Percentiles rank a stretch among this genome's conserved stretches.
Evolutionary conservation across 30 jellyfish, hydroid and myxozoan genomes (phyloP).

Genomic region (Chironex yamaguchii): DNA sequence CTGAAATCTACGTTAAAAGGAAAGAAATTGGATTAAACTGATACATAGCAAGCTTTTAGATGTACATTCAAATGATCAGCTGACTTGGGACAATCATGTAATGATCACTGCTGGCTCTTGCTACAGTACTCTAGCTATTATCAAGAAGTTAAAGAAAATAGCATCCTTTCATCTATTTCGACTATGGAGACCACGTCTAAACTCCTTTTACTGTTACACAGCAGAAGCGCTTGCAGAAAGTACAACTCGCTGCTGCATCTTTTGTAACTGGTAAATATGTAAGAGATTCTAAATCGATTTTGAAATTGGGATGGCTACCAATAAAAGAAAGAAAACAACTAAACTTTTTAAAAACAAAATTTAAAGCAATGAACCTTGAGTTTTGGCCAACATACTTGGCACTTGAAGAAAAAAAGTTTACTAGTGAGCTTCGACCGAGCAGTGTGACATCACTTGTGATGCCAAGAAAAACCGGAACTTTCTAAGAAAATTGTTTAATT

Average conservation of each 20-base stretch:
- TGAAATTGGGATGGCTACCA: constrained; percentile 41
- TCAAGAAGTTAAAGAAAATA: constrained; percentile 42
- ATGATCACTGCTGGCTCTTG: constrained; percentile 51
- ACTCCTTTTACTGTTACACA: constrained; percentile 14
- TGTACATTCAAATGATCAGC: constrained; percentile 45
- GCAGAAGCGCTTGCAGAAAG: constrained; percentile 37
- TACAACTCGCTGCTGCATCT: constrained; percentile 53
- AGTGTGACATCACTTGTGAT: constrained; percentile 47
- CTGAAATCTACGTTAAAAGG: constrained; percentile 2
- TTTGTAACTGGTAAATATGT: constrained; percentile 33
- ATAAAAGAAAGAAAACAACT: constrained; percentile 34
- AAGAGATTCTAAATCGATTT: constrained; percentile 14
- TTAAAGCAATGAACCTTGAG: constrained; percentile 33
- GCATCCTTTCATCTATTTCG: constrained; percentile 45
- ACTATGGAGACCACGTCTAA: constrained; percentile 54
- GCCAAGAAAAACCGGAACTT: constrained; percentile 33
- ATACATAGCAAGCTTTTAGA: constrained; percentile 59
- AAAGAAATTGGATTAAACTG: constrained; percentile 37
- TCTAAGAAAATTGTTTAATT: constrained; percentile 24
- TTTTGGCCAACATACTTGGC: constrained; percentile 47
- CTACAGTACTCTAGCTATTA: constrained; percentile 61
- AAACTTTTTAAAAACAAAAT: constrained; percentile 15
- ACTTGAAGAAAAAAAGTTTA: constrained; percentile 40
- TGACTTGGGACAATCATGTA: constrained; percentile 58
- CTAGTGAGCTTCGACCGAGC: constrained; percentile 53